Evolutionary conservation across 92 coral and sea anemone species (phyloP).

Genomic region (Muricea muricata): DNA sequence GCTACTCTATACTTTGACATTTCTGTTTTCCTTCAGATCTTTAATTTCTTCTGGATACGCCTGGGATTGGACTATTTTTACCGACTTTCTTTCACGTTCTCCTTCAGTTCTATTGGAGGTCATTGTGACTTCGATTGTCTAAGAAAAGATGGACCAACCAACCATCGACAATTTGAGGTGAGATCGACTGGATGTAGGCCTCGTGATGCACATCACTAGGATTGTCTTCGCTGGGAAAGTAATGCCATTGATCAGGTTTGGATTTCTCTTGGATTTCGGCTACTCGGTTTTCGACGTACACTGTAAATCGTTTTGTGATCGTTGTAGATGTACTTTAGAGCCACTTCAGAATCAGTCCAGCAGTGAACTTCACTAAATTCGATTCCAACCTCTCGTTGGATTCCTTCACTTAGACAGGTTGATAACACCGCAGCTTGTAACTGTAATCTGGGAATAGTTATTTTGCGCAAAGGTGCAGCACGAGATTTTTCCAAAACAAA

Average conservation of each 20-base stretch:
- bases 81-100: not conserved
- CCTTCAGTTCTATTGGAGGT: not conserved
- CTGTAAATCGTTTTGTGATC: slow-evolving; percentile 7
- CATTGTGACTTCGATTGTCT: not conserved
- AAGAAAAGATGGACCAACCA: not conserved
- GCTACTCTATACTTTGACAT: not conserved
- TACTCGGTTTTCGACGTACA: slow-evolving; percentile 14
- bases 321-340: not conserved
- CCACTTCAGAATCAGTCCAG: slow-evolving; percentile 24
- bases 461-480: slow-evolving; percentile 9
- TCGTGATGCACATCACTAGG: slow-evolving; percentile 1
- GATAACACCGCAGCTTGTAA: slow-evolving; percentile 6
- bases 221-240: slow-evolving; percentile 14
- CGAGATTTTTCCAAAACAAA: slow-evolving; percentile 24
- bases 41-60: not conserved
- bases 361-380: not conserved
- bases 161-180: slow-evolving; percentile 13
- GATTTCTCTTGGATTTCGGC: slow-evolving; percentile 28
- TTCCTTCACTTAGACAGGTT: not conserved
- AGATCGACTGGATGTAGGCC: not conserved
- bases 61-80: not conserved
- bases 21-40: not conserved
- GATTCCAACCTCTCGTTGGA: not conserved
- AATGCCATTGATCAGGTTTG: not conserved
- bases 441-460: not conserved